phyloP scores from a whole-genome alignment of 2,888 invertebrate species.

The Noctua comes region DNA sequence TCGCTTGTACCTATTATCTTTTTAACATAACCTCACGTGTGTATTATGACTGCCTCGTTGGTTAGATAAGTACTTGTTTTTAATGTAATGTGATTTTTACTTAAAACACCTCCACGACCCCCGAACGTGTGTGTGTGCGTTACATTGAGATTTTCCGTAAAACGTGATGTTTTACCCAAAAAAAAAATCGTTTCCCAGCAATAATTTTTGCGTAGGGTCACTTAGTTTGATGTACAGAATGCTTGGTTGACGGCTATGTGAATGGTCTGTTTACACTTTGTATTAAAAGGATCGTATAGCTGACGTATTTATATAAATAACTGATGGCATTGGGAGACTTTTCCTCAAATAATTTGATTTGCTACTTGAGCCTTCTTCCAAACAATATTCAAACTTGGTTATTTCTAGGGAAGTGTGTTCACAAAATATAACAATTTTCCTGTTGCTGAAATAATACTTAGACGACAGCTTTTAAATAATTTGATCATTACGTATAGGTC shows the following conservation, averaged over 20 bases:
- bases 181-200: too few relatives aligned
- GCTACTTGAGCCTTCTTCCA: background rate
- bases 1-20: background rate
- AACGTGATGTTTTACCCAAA: too few relatives aligned
- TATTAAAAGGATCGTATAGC: background rate
- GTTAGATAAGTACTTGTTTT: too few relatives aligned
- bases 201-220: too few relatives aligned
- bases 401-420: conserved; percentile 31
- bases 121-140: too few relatives aligned
- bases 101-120: too few relatives aligned
- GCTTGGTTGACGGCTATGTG: too few relatives aligned
- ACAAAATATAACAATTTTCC: conserved; percentile 33
- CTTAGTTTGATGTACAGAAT: too few relatives aligned
- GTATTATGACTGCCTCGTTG: background rate
- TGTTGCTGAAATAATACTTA: conserved; percentile 27
- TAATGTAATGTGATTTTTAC: too few relatives aligned
- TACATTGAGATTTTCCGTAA: too few relatives aligned
- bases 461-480: conserved; percentile 1
- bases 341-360: conserved; percentile 23
- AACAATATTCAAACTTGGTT: conserved; percentile 30
- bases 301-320: background rate
- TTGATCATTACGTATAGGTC: conserved; percentile 6
- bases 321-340: background rate
- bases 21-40: too few relatives aligned
- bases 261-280: too few relatives aligned